A percentile compares a stretch with the other conserved stretches of the same genome.
phyloP scores from a whole-genome alignment of 2,888 invertebrate genomes.

The Sminthurinus aureus region DNA sequence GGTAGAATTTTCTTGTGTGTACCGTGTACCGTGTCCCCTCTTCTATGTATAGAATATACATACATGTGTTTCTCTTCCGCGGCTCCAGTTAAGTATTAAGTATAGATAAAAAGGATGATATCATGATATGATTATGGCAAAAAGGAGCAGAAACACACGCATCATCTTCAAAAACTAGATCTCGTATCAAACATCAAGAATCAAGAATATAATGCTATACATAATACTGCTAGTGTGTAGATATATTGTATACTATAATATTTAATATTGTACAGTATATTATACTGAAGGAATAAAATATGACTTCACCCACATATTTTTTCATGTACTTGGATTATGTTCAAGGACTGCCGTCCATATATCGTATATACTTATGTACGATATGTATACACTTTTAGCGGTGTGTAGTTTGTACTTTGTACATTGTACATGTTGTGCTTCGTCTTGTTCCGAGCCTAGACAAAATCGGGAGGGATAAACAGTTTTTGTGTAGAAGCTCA shows the following conservation, averaged over 20 bases:
- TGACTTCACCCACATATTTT: background rate
- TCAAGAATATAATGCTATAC: background rate
- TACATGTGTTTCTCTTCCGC: background rate
- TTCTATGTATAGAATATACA: background rate
- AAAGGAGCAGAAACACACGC: too few species aligned
- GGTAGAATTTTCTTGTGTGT: background rate
- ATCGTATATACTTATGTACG: background rate
- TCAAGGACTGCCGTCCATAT: background rate
- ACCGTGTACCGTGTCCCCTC: too few species aligned
- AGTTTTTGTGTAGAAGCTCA: conserved; percentile 15
- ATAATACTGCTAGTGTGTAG: background rate
- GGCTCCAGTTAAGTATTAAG: background rate
- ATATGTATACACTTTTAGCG: too few species aligned
- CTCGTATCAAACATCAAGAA: too few species aligned
- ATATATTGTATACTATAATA: too few species aligned
- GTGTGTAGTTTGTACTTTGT: too few species aligned
- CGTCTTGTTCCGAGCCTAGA: too few species aligned
- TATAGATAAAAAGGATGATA: conserved; percentile 8
- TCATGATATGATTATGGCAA: conserved; percentile 1
- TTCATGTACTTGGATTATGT: background rate
- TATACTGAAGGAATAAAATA: background rate
- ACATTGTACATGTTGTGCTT: too few species aligned
- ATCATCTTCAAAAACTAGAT: background rate
- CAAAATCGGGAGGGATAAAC: background rate
- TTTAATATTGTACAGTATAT: too few species aligned